Base-by-base conservation (phyloP, 2,888 invertebrate species). In the Dione vanillae region DNA sequence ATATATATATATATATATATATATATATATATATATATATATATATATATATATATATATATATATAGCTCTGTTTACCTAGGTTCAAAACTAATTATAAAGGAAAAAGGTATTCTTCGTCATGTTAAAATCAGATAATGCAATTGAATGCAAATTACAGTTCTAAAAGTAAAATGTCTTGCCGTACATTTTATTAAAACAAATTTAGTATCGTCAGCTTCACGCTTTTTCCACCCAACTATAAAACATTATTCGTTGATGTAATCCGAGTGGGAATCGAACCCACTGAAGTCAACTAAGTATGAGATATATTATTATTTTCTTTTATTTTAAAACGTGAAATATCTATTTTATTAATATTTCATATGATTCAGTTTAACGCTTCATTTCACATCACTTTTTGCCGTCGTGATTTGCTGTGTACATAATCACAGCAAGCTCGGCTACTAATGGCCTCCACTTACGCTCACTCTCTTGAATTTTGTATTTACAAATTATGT, bases 381-480 rank as follows among this genome's bases (percentile, higher is more conserved):
- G 35, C 5, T 35, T 54, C 37, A 54, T 37, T 54, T 54, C 37
- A 6, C 11, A 37, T 37, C 9, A n/a, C 35, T 1, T 10, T 54
- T 37, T n/a, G 5, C 0, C 54, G 1, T 54, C 10, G n/a, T 54
- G 16, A 54, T 37, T 54, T 35, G 54, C 37, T 35, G 54, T n/a
- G 35, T 37, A 54, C 54, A 37, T 35, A 37, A 37, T 54, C 35
- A 1, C 37, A 16, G n/a, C 35, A 37, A 35, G n/a, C 54, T 37
- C 11, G 10, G 37, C 54, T 35, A 54, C 54, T 54, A 54, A 54
- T 16, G 54, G 6, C 37, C 16, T 37, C 54, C 54, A 54, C 54
- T 54, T 37, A 16, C 6, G 11, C 10, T 37, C 37, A 16, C n/a
- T 16, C 54, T 16, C 37, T 54, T 54, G 54, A 54, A 37, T 54